Evolutionary conservation across 2,888 invertebrate genomes (phyloP).

Genomic region (Eupithecia centaureata): DNA sequence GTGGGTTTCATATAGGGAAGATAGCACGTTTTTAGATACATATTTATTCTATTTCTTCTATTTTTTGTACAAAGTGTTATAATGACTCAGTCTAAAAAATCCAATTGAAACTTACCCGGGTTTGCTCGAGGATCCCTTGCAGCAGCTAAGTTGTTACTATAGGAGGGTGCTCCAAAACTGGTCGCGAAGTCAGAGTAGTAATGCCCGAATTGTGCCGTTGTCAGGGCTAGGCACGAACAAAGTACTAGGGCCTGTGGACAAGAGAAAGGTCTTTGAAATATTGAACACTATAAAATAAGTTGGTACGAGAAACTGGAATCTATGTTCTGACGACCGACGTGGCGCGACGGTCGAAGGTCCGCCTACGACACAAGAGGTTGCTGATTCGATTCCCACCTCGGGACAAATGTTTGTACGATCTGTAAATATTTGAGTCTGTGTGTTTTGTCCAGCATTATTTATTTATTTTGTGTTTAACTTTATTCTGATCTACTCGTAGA

Average conservation of each 20-base stretch:
- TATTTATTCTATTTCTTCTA: too few species aligned
- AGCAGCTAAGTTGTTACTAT: conserved; percentile 71
- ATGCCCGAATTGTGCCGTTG: conserved; percentile 71
- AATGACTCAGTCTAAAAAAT: conserved; percentile 31
- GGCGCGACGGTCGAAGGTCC: too few species aligned
- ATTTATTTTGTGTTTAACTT: too few species aligned
- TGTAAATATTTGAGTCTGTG: too few species aligned
- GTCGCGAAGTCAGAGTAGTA: conserved; percentile 70
- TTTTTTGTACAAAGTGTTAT: too few species aligned
- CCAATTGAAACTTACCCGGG: conserved; percentile 59
- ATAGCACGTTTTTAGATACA: too few species aligned
- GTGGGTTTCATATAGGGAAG: too few species aligned
- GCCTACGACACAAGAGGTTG: too few species aligned
- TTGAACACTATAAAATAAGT: background rate
- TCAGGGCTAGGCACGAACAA: conserved; percentile 73
- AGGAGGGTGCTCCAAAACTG: conserved; percentile 72
- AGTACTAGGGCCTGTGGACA: conserved; percentile 73
- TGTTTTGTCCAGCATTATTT: too few species aligned
- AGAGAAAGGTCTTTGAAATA: conserved; percentile 38
- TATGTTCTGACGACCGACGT: too few species aligned
- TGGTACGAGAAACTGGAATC: background rate
- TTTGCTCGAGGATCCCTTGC: conserved; percentile 85
- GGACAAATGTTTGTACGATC: too few species aligned
- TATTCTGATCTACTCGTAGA: background rate
- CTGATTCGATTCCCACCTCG: too few species aligned